Evolutionary conservation across 2,888 invertebrate species (phyloP), one percentile per base, ranked within the genome.

Genomic region (Drosophila quinaria): DNA sequence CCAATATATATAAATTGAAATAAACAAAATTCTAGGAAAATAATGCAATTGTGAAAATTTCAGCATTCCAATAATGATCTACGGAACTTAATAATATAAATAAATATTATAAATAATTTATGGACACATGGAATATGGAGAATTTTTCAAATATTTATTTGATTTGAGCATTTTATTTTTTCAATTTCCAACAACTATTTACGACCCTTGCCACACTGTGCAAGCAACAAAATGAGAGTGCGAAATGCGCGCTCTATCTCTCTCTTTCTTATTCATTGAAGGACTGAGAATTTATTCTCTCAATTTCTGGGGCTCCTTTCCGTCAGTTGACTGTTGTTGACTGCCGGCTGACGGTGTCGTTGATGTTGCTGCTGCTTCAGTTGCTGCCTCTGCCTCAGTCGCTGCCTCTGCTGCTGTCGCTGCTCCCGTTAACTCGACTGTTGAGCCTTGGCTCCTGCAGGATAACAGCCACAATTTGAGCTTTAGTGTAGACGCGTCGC

Each of bases 401-500:
- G 17, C 60, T 56, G 69, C 1, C n/a, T 15, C 64, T 37, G 62
- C 31, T 47, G 13, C 62, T 61, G 50, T 5, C 44, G 15, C 61
- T 51, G 58, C 35, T 33, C 11, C 58, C 35, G 37, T 33, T 17
- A 37, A 8, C 2, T 9, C 33, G 62, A 61, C 81, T 79, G 71
- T 72, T 66, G 81, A 76, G 81, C 81, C 44, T 52, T 49, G 69
- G 69, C 68, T 85, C 87, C 84, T 76, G 84, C 79, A 80, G 87
- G 87, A 85, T 84, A 73, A 60, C 61, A 64, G 65, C 55, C 42
- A 59, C 63, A 54, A 61, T 70, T 22, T 66, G 35, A 69, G 55
- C 60, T 70, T 70, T 78, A 83, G 83, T 86, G 72, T 69, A 66
- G 62, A 82, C 80, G 82, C 82, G 80, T 79, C 74, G 80, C 76